Conservation (phyloP, 2,113 vertebrate species). For the Pleuronectes platessa region DNA sequence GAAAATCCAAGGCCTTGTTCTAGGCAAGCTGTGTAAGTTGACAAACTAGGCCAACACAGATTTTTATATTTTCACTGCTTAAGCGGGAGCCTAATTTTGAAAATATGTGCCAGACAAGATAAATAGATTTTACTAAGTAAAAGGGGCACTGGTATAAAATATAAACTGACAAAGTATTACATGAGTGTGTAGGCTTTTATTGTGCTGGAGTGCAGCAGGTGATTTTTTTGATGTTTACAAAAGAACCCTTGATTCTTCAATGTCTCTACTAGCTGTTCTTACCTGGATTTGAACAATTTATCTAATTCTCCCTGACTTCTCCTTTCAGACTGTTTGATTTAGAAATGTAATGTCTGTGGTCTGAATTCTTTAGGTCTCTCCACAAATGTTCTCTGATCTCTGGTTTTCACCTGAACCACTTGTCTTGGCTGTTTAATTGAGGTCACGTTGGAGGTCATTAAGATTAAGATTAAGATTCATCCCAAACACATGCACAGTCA, state of each 20-base stretch:
- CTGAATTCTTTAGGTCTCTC: not conserved
- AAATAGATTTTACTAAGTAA: not conserved
- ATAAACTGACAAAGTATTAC: not conserved
- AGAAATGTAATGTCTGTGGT: not conserved
- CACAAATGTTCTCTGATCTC: too few relatives aligned
- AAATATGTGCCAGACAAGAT: not conserved
- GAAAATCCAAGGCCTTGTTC: not conserved
- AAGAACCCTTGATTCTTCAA: not conserved
- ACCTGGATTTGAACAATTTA: not conserved
- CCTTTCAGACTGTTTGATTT: not conserved
- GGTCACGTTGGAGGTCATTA: too few relatives aligned
- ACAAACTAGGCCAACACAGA: slow-evolving; percentile 18
- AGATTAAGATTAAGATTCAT: too few relatives aligned
- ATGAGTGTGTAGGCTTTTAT: slow-evolving; percentile 4
- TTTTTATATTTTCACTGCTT: not conserved
- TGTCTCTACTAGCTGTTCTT: not conserved
- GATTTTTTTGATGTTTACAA: not conserved
- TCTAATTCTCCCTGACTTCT: not conserved
- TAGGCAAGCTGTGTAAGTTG: slow-evolving; percentile 1
- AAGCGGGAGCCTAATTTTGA: not conserved
- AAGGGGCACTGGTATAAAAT: not conserved
- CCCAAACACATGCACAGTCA: too few relatives aligned
- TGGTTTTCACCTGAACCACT: too few relatives aligned
- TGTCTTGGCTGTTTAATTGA: too few relatives aligned
- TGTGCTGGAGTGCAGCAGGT: not conserved